phyloP scores from a whole-genome alignment of 1,140 invertebrate species.

The Agrilus planipennis region DNA sequence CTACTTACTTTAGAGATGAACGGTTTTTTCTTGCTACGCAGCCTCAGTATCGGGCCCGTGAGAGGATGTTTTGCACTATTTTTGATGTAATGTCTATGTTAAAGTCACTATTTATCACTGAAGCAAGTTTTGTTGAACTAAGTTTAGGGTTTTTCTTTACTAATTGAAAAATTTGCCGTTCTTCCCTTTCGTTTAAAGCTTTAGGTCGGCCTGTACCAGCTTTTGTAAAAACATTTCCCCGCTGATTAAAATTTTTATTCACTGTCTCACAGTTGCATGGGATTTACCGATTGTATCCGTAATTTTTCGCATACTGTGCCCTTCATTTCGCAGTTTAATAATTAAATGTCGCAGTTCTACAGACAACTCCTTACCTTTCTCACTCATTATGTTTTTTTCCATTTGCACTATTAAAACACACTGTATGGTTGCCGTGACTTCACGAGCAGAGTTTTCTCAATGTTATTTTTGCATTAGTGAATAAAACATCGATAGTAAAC shows the following conservation, averaged over 20 bases:
- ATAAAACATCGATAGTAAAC: too few species aligned
- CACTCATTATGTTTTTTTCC: too few species aligned
- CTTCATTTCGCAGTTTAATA: slow-evolving; percentile 5
- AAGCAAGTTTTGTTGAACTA: slow-evolving; percentile 7
- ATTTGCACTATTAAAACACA: too few species aligned
- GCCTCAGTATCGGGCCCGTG: slow-evolving; percentile 1
- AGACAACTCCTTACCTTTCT: too few species aligned
- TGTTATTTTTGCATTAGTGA: too few species aligned
- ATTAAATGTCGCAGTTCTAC: slow-evolving; percentile 8
- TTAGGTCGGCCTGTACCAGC: slow-evolving; percentile 5
- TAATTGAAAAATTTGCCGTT: not conserved
- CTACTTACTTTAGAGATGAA: slow-evolving; percentile 10
- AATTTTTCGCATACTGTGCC: slow-evolving; percentile 7
- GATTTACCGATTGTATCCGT: slow-evolving; percentile 5
- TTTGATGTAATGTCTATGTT: slow-evolving; percentile 4
- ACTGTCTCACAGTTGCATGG: not conserved
- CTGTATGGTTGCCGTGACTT: too few species aligned
- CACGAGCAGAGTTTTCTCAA: too few species aligned
- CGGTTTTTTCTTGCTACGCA: slow-evolving; percentile 9
- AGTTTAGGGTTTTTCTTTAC: slow-evolving; percentile 7
- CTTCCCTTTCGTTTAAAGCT: not conserved
- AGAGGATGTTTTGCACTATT: slow-evolving; percentile 13
- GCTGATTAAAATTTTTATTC: slow-evolving; percentile 3
- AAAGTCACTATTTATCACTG: not conserved
- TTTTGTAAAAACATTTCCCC: slow-evolving; percentile 3